Evolutionary conservation across 1,140 invertebrate genomes (phyloP).

Genomic region (Achatina immaculata): DNA sequence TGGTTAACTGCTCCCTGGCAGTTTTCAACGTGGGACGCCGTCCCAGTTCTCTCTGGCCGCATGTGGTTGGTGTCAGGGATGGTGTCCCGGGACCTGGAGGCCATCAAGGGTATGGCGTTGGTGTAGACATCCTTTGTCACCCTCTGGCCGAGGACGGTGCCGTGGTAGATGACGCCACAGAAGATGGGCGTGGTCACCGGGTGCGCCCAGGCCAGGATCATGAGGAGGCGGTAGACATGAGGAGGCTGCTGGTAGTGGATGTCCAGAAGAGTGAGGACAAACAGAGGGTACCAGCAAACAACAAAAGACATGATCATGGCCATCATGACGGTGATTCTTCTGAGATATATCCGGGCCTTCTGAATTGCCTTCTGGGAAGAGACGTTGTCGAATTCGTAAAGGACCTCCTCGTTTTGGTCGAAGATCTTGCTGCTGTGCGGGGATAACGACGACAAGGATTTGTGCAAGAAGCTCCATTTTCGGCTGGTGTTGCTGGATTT

Average conservation of each 20-base stretch:
- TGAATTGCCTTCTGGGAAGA: slow-evolving; percentile 30
- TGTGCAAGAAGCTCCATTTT: slow-evolving; percentile 55
- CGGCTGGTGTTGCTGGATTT: slow-evolving; percentile 47
- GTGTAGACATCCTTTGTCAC: slow-evolving; percentile 47
- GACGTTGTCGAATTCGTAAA: slow-evolving; percentile 72
- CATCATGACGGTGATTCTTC: slow-evolving; percentile 52
- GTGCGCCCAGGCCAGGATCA: slow-evolving; percentile 71
- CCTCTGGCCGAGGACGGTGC: slow-evolving; percentile 44
- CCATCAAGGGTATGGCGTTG: slow-evolving; percentile 42
- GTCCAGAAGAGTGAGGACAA: slow-evolving; percentile 82
- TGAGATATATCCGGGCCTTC: slow-evolving; percentile 46
- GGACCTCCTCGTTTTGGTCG: slow-evolving; percentile 77
- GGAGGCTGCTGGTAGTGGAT: slow-evolving; percentile 53
- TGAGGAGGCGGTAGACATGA: slow-evolving; percentile 53
- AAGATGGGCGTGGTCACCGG: slow-evolving; percentile 61
- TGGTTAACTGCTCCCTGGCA: slow-evolving; percentile 6
- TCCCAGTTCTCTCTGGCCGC: not conserved
- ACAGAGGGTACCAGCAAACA: slow-evolving; percentile 89
- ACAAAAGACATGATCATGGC: slow-evolving; percentile 86
- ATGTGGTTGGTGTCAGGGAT: not conserved
- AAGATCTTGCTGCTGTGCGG: not conserved
- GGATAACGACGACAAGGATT: slow-evolving; percentile 42
- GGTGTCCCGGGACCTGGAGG: slow-evolving; percentile 35
- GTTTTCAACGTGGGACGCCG: slow-evolving; percentile 37
- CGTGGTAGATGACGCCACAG: slow-evolving; percentile 60